phyloP scores from a whole-genome alignment of 2,113 vertebrate genomes.

The Canis aureus region DNA sequence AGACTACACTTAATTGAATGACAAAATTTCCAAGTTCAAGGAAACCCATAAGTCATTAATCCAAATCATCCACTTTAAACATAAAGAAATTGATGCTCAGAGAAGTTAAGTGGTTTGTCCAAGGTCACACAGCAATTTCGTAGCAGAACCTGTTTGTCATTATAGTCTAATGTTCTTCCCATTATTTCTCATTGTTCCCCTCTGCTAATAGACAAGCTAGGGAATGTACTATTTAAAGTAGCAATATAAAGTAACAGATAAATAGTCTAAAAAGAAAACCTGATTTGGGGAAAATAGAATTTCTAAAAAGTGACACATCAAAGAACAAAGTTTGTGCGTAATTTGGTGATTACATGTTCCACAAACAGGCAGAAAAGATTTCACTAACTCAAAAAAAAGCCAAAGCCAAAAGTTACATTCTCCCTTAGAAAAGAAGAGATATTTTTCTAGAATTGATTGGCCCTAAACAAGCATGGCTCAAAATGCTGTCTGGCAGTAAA shows the following conservation, averaged over 20 bases:
- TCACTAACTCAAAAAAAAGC: slow-evolving; percentile 35
- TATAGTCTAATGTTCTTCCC: neutral
- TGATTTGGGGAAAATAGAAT: slow-evolving; percentile 50
- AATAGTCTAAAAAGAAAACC: slow-evolving; percentile 1
- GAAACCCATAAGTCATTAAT: neutral
- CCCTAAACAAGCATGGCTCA: neutral
- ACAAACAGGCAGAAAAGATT: slow-evolving; percentile 42
- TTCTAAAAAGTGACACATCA: slow-evolving; percentile 46
- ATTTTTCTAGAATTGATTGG: neutral
- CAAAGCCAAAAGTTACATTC: neutral
- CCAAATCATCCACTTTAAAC: neutral
- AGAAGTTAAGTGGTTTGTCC: neutral
- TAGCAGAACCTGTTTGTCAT: neutral
- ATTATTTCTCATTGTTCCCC: neutral
- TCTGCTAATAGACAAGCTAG: neutral
- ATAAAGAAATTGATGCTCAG: neutral
- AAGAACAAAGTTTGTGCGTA: neutral
- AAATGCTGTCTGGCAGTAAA: neutral
- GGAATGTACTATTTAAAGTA: neutral
- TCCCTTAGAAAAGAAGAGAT: neutral
- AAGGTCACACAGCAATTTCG: slow-evolving; percentile 13
- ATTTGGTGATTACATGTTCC: slow-evolving; percentile 43
- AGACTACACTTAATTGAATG: slow-evolving; percentile 3
- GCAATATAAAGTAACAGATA: slow-evolving; percentile 29
- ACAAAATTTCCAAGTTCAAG: slow-evolving; percentile 25